Percentiles rank a stretch among this genome's conserved stretches.
phyloP scores from a whole-genome alignment of 2,888 invertebrate species.

The Ennomos erosarius region DNA sequence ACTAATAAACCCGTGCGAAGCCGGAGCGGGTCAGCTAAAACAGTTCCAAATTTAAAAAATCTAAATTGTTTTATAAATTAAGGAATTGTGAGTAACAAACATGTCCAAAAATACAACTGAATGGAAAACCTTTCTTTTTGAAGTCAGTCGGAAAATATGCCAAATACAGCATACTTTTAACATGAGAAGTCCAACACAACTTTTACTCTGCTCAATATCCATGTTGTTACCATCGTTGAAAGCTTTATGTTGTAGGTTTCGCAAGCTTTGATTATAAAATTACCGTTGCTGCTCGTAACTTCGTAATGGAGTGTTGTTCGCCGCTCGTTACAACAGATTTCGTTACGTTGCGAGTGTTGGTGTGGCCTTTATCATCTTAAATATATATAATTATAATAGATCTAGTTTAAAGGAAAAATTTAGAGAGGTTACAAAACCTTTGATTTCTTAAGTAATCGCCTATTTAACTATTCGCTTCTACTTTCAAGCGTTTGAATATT shows the following conservation, averaged over 20 bases:
- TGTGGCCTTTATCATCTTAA: constrained; percentile 24
- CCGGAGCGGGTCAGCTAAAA: too few species aligned
- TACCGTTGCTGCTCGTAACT: constrained; percentile 57
- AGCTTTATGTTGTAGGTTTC: constrained; percentile 66
- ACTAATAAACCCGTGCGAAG: too few species aligned
- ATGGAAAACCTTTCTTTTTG: too few species aligned
- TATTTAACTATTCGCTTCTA: too few species aligned
- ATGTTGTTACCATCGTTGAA: constrained; percentile 47
- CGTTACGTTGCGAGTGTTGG: constrained; percentile 38
- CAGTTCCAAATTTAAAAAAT: too few species aligned
- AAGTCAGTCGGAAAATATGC: background rate
- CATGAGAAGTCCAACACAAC: constrained; percentile 2
- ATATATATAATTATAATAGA: constrained; percentile 4
- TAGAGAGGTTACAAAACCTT: too few species aligned
- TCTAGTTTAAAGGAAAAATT: too few species aligned
- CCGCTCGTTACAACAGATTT: constrained; percentile 44
- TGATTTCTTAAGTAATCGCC: too few species aligned
- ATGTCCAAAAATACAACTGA: too few species aligned
- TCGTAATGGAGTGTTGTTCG: constrained; percentile 57
- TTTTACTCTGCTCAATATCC: constrained; percentile 32
- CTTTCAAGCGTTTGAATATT: too few species aligned
- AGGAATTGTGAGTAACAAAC: too few species aligned
- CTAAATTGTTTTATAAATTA: too few species aligned
- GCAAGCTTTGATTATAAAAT: constrained; percentile 64
- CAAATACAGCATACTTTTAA: constrained; percentile 1